Base-by-base conservation (phyloP, 2,113 vertebrate species). In the Myrmecobius fasciatus region DNA sequence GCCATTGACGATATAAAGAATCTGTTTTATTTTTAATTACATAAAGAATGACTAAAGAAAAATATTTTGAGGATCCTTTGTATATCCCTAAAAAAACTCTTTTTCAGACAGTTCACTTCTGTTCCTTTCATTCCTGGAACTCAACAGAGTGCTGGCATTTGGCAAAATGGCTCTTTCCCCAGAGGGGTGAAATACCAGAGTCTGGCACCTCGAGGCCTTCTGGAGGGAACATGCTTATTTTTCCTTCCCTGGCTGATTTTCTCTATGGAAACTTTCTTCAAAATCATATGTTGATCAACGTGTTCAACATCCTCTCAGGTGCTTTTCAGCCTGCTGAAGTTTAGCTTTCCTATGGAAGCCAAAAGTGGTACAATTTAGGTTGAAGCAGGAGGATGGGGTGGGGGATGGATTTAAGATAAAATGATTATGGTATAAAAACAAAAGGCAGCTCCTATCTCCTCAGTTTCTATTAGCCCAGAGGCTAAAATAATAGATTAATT, bases 161-260 rank as follows among this genome's bases (percentile, higher is more conserved):
- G 5, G 25, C 17, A 4, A 28, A n/a, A 28, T 12, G 36, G 31
- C 28, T 60, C 51, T 93, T 94, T 46, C 90, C 22, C 2, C 43
- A 67, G 53, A 89, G 92, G 46, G 46, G 90, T 93, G 56, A 91
- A 96, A 96, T 53, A 91, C 25, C 95, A 20, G 10, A 90, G 96
- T 94, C 95, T 91, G 94, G 60, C 91, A 47, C 94, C 60, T 95
- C 92, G 49, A 3, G 47, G 91, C 89, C 91, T 95, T 53, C 6
- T 25, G 26, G 94, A 90, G 56, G 53, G 89, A 43, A n/a, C 28
- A 93, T 4, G 28, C 89, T 89, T 43, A 8, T 83, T 43, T 83
- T 43, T 83, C n/a, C 17, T 83, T 83, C n/a, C 43, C n/a, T n/a
- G 91, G 91, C 96, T 91, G 89, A 8, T 48, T 10, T 92, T 43